Conservation (phyloP, 1,140 invertebrate genomes). For the Sesamia nonagrioides region DNA sequence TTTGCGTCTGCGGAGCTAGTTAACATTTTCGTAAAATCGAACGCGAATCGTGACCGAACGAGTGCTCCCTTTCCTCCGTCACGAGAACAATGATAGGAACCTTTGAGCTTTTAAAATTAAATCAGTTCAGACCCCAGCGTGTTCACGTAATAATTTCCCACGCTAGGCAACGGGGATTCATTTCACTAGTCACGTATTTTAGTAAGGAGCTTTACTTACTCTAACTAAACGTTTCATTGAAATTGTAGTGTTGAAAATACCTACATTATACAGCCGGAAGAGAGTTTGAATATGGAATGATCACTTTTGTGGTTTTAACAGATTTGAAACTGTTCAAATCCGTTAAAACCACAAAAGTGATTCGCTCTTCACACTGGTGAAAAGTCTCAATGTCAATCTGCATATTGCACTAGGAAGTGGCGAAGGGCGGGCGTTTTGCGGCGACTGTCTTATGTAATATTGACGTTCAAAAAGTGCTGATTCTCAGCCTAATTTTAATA, state of each 20-base stretch:
- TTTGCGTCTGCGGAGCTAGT: conserved; percentile 64
- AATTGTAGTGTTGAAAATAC: background rate
- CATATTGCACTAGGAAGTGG: too few species aligned
- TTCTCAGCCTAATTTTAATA: too few species aligned
- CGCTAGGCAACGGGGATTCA: conserved; percentile 2
- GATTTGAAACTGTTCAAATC: too few species aligned
- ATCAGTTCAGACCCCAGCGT: conserved; percentile 30
- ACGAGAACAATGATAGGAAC: conserved; percentile 52
- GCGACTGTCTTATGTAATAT: too few species aligned
- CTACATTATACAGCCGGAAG: background rate
- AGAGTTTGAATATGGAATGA: background rate
- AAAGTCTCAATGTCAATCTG: background rate
- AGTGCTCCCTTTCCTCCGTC: conserved; percentile 65
- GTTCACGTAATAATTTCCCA: conserved; percentile 43
- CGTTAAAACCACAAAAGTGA: too few species aligned
- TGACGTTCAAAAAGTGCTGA: too few species aligned
- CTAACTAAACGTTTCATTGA: background rate
- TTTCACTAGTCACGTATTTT: conserved; percentile 17
- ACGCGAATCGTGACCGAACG: conserved; percentile 73
- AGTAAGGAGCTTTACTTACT: background rate
- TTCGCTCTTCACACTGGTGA: too few species aligned
- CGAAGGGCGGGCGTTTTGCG: too few species aligned
- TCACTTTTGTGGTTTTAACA: background rate
- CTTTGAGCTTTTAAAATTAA: conserved; percentile 53
- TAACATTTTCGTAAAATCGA: conserved; percentile 76